A percentile compares a stretch with the other conserved stretches of the same genome.
phyloP scores from a whole-genome alignment of 2,797 vertebrate genomes.

The Aulostomus chinensis region DNA sequence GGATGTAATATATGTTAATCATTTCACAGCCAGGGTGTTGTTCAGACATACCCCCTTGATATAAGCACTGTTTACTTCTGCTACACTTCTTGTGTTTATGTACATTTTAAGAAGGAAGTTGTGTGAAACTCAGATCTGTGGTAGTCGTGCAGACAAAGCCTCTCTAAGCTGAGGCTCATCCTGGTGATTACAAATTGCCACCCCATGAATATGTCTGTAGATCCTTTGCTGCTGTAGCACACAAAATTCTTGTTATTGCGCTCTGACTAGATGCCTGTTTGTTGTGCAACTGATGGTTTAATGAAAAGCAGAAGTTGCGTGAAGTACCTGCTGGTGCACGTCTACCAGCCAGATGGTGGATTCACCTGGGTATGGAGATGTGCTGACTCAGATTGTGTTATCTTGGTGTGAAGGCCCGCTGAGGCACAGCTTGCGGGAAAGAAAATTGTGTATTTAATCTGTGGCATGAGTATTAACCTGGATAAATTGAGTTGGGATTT shows the following conservation, averaged over 20 bases:
- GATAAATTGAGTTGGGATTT: conserved; percentile 20
- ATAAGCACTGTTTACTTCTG: no score
- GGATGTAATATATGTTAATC: no score
- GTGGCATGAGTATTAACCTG: conserved; percentile 24
- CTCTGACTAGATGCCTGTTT: conserved; percentile 1
- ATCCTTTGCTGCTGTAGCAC: background rate
- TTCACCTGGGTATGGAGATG: conserved; percentile 70
- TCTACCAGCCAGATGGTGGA: conserved; percentile 57
- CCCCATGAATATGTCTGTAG: background rate
- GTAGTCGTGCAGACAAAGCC: no score
- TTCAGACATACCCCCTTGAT: no score
- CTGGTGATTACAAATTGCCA: background rate
- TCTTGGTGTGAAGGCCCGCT: conserved; percentile 42
- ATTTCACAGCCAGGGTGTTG: no score
- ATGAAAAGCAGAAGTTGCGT: conserved; percentile 49
- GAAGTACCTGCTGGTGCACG: conserved; percentile 55
- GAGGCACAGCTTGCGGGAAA: conserved; percentile 55
- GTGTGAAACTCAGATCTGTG: no score
- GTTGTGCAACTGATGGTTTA: conserved; percentile 30
- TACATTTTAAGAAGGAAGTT: no score
- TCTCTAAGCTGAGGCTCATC: background rate
- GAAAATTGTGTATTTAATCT: conserved; percentile 49
- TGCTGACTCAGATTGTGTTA: conserved; percentile 66
- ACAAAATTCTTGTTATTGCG: background rate
- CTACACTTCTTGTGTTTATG: no score